A percentile compares a stretch with the other conserved stretches of the same genome.
Evolutionary conservation across 1,140 invertebrate species (phyloP).

Genomic region (Aphaenogaster ashmeadi): DNA sequence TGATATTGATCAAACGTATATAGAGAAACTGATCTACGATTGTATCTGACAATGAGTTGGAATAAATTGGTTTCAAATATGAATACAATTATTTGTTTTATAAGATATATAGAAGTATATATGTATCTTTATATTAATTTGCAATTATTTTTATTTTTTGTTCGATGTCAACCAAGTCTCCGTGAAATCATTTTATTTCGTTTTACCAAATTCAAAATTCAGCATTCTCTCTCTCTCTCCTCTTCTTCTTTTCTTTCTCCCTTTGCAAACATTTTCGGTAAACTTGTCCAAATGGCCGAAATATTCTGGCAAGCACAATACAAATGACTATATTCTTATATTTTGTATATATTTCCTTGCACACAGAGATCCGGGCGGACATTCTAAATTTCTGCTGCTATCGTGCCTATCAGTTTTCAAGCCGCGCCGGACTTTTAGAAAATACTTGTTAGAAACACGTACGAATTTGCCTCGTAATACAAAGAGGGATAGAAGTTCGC

Average conservation of each 20-base stretch:
- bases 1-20: not conserved
- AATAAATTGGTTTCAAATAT: not conserved
- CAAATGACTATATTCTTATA: not conserved
- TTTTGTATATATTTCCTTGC: not conserved
- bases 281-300: not conserved
- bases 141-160: not conserved
- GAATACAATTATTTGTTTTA: not conserved
- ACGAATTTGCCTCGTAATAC: constrained; percentile 24
- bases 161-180: not conserved
- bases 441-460: constrained; percentile 27
- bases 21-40: not conserved
- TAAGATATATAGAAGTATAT: not conserved
- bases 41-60: not conserved
- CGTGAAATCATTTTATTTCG: not conserved
- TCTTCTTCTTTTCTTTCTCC: not conserved
- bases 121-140: not conserved
- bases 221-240: not conserved
- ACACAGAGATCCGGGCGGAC: not conserved
- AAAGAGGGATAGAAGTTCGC: constrained; percentile 23
- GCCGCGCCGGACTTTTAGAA: not conserved
- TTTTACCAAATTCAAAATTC: not conserved
- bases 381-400: constrained; percentile 16
- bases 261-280: not conserved
- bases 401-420: not conserved
- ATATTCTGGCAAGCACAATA: not conserved